phyloP scores from a whole-genome alignment of 2,113 vertebrate genomes.

The Oncorhynchus clarkii region DNA sequence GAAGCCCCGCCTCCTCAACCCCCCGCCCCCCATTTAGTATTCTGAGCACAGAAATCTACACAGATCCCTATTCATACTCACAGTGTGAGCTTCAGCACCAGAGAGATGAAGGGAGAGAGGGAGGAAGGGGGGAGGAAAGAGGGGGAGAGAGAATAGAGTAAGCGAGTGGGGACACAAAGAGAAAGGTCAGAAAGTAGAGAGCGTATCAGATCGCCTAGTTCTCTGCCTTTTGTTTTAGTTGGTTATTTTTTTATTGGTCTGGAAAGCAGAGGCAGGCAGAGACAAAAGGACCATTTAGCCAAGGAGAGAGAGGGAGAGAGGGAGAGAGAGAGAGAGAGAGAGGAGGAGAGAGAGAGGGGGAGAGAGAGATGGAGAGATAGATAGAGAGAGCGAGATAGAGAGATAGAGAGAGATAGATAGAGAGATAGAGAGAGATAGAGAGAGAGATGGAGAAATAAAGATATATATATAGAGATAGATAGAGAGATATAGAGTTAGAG shows the following conservation, averaged over 20 bases:
- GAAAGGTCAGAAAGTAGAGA: constrained; percentile 49
- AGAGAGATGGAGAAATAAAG: no score
- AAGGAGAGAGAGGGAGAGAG: constrained; percentile 4
- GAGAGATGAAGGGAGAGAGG: neutral
- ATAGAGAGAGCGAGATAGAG: no score
- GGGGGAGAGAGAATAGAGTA: neutral
- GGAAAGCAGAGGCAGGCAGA: constrained; percentile 46
- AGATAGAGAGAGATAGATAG: no score
- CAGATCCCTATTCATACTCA: constrained; percentile 75
- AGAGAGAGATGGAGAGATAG: no score
- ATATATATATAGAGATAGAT: no score
- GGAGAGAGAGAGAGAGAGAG: neutral
- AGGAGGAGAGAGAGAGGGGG: no score
- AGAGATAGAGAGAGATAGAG: no score
- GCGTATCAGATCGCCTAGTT: constrained; percentile 54
- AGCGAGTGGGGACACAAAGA: constrained; percentile 30
- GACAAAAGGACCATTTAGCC: constrained; percentile 49
- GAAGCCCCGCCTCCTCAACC: constrained; percentile 43
- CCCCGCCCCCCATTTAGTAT: constrained; percentile 60
- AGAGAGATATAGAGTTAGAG: no score
- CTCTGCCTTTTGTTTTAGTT: constrained; percentile 46
- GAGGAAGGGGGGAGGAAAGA: no score
- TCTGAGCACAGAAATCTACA: constrained; percentile 69
- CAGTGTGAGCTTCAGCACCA: constrained; percentile 58
- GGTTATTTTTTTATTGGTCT: constrained; percentile 39